Evolutionary conservation across 2,888 invertebrate genomes (phyloP).

Genomic region (Tanypteryx hageni): DNA sequence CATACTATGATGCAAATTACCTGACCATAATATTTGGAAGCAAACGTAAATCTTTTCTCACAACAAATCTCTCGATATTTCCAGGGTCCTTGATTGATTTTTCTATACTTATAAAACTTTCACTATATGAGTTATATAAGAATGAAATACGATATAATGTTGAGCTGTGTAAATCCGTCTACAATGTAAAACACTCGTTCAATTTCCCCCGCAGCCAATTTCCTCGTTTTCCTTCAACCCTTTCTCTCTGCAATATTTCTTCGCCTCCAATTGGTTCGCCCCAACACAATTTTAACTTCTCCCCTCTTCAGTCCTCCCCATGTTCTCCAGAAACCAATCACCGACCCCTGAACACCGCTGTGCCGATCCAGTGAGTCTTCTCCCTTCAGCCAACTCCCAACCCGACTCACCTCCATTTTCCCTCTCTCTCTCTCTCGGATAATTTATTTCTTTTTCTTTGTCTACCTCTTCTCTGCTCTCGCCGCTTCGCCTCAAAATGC

Average conservation of each 20-base stretch:
- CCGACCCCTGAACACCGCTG: neutral
- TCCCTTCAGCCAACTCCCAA: neutral
- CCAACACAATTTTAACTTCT: neutral
- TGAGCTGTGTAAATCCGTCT: neutral
- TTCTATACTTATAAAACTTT: too few species aligned
- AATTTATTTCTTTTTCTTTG: constrained; percentile 26
- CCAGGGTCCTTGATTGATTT: too few species aligned
- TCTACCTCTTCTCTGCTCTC: neutral
- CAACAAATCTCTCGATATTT: too few species aligned
- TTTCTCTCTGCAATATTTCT: neutral
- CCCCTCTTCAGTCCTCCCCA: neutral
- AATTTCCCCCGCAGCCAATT: constrained; percentile 31
- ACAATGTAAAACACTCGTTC: constrained; percentile 21
- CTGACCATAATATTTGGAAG: too few species aligned
- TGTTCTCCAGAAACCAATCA: constrained; percentile 41
- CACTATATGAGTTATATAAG: too few species aligned
- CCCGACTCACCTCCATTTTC: neutral
- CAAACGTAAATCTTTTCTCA: too few species aligned
- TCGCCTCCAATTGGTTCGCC: neutral
- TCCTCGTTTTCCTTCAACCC: neutral
- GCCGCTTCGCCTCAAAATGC: neutral
- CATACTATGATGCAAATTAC: too few species aligned
- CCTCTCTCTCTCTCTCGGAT: neutral
- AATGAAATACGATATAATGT: neutral
- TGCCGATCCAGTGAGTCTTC: neutral